Evolutionary conservation across 1,140 invertebrate genomes (phyloP), one percentile per base, ranked within the genome.

Genomic region (Drosophila ananassae): DNA sequence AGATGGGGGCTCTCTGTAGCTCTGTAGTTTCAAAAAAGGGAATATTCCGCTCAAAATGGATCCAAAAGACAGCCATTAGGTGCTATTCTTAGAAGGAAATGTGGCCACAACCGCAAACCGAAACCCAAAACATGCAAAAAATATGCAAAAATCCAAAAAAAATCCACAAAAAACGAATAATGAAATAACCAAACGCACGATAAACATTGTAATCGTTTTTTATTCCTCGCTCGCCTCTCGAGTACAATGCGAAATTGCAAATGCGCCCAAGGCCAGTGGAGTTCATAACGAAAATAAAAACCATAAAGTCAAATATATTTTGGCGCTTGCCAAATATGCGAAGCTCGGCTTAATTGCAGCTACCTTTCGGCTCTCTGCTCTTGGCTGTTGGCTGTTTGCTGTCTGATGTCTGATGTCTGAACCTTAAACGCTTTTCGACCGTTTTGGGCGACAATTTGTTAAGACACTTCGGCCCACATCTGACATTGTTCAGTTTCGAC

Each of bases 161-260:
- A 51, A 7, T 25, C 25, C 25, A 21, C 41, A 76, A 82, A 57
- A 55, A 83, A 75, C 72, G 34, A 84, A 76, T 75, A 79, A 72
- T 17, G 17, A 17, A 17, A 17, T 17, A 76, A 50, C 60, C 55
- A 55, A 82, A 58, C 37, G 57, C 61, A 77, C 46, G 73, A 57
- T 75, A 59, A 58, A 57, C 30, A 61, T 78, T 30, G 44, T 47
- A 21, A 10, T 32, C 17, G 41, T 34, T 53, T 24, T 44, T 10
- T 41, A 51, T 39, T 58, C 22, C 53, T 34, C 53, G 30, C 46
- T 52, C 10, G 10, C 21, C 22, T 25, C 66, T 51, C 66, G 61
- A 57, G 55, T 74, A 80, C 83, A 63, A 59, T 63, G 77, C 81
- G 47, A 79, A 85, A 61, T 87, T 73, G 84, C 78, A 87, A 85